Evolutionary conservation across 1,140 invertebrate species (phyloP), one percentile per base, ranked within the genome.

Genomic region (Drosophila neocordata): DNA sequence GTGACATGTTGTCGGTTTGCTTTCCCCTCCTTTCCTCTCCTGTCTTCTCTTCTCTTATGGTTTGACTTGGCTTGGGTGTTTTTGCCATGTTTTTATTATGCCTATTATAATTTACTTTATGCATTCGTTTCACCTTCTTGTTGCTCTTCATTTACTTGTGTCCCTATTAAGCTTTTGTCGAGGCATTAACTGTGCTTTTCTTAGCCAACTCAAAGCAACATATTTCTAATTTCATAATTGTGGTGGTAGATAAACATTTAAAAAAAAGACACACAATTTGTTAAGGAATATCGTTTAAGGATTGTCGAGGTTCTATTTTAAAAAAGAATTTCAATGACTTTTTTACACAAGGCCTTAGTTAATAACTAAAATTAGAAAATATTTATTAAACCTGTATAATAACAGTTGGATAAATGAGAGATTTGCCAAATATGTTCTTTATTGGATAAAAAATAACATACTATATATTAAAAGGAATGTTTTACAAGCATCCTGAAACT

Each of bases 51-150:
- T 11, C 6, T 2, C 15, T 11, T 9, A 2, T 13, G 13, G 5
- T 2, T 13, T 18, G 12, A 15, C 44, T 22, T 55, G 52, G 13
- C 9, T 48, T 56, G 53, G 52, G 24, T 55, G 52, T 31, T 81
- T 78, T 87, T 69, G 85, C 58, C 65, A 65, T 27, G 67, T 79
- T 79, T 87, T 87, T 87, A 87, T 87, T 88, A 87, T 88, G 79
- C 84, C 82, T 82, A 87, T 87, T 87, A 87, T 87, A 87, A 87
- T 87, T 87, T 87, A 82, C 79, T 87, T 87, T 87, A 87, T 88
- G 82, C 79, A 79, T 82, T 74, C 82, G 67, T 59, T 64, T 63
- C 55, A 53, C 58, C 38, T 61, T 55, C 64, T 52, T 24, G 52
- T 67, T 24, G 24, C 62, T 58, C 58, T 53, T 34, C 65, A 55